Base-by-base conservation (phyloP, 2,113 vertebrate genomes). In the Corydoras maculifer region DNA sequence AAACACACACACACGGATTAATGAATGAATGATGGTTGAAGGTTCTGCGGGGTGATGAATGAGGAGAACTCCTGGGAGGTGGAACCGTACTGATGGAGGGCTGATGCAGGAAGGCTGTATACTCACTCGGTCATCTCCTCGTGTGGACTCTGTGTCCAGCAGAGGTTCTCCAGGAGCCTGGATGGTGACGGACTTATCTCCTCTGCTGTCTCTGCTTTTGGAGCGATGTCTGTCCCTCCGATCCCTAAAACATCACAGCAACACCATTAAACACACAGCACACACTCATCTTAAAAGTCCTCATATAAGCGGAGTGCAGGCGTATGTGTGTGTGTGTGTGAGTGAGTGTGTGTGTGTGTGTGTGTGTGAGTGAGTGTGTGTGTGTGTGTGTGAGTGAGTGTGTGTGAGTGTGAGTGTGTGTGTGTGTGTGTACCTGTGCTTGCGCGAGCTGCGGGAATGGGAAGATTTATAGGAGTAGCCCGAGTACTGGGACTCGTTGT, bases 121-220 rank as follows among this genome's bases (percentile, higher is more conserved):
- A 71, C 86, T 75, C 75, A 97, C 95, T 89, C 94, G 74, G 15
- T 97, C 96, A 0, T 98, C 96, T 65, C 94, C 95, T 0, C 95
- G 87, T 0, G 95, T 97, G 0, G 94, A 96, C 80, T 97, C 96
- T 0, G 94, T 94, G 72, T 97, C 96, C 75, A 98, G 81, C 78
- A 98, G 83, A 0, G 96, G 94, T 66, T 98, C 96, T 5, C 94
- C 94, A 0, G 96, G 96, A 0, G 94, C 95, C 85, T 98, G 96
- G 82, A 98, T 98, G 0, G 95, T 98, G 70, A 98, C 96, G 0
- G 95, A 98, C 69, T 98, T 98, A 84, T 98, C 95, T 48, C 89
- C 94, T 0, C 94, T 91, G 64, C 90, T 89, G 75, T 94, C 92
- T 43, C 92, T 84, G 82, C 92, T 93, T 14, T 93, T 93, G 0